phyloP scores from a whole-genome alignment of 2,888 invertebrate genomes.

The Halictus ligatus region DNA sequence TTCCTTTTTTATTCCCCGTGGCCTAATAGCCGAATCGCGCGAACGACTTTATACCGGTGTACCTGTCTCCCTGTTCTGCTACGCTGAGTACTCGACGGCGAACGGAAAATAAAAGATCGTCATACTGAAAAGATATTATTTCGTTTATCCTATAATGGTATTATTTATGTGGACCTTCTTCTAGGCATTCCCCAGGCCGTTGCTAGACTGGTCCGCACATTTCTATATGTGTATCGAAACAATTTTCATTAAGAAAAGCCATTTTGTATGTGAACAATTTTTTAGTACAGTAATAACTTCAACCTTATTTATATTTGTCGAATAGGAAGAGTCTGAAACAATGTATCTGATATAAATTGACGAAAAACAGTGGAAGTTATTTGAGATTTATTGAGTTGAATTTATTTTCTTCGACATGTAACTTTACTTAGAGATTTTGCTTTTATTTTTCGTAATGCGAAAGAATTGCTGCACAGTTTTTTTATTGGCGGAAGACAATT shows the following conservation, averaged over 20 bases:
- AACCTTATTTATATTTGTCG: too few relatives aligned
- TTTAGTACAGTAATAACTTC: not conserved
- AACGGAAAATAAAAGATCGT: not conserved
- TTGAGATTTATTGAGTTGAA: too few relatives aligned
- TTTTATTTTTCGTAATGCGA: too few relatives aligned
- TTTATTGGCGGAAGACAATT: not conserved
- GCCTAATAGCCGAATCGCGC: not conserved
- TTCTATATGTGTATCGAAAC: not conserved
- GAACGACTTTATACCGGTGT: conserved; percentile 6
- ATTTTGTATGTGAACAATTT: not conserved
- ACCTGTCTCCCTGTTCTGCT: not conserved
- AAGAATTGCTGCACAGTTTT: too few relatives aligned
- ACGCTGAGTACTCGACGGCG: not conserved
- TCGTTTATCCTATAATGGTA: not conserved
- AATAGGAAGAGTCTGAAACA: too few relatives aligned
- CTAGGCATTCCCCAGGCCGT: not conserved
- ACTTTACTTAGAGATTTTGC: too few relatives aligned
- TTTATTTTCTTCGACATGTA: too few relatives aligned
- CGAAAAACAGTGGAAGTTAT: too few relatives aligned
- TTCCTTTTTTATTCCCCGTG: conserved; percentile 4
- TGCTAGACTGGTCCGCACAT: not conserved
- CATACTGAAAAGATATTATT: not conserved
- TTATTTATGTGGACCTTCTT: not conserved
- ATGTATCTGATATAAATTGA: too few relatives aligned
- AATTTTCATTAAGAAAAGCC: not conserved